These are phyloP conservation scores for Artemia sinica DNA, from an alignment of 2,888 invertebrate species.

Conservation along the genomic window DNA sequence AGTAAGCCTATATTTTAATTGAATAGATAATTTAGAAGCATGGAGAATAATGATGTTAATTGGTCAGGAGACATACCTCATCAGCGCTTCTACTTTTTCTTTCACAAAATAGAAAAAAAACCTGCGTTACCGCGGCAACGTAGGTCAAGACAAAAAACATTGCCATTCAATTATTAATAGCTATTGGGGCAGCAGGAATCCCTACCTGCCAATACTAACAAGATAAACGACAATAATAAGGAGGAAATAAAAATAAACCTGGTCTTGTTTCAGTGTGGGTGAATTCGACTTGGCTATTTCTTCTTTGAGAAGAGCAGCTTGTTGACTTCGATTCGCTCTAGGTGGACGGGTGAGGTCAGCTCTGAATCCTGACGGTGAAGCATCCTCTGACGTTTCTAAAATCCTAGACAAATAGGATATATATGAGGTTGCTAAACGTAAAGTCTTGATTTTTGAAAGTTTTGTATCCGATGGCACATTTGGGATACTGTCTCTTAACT, in stretches of 20 bases:
- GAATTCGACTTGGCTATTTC: neutral
- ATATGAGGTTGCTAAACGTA: slow-evolving; percentile 77
- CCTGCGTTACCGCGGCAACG: too few relatives aligned
- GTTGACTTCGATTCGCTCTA: slow-evolving; percentile 1
- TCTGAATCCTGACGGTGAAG: neutral
- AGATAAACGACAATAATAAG: too few relatives aligned
- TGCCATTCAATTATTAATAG: too few relatives aligned
- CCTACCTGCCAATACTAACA: too few relatives aligned
- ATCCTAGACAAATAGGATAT: slow-evolving; percentile 81
- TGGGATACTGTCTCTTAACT: slow-evolving; percentile 79
- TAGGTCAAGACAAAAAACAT: too few relatives aligned
- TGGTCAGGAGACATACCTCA: too few relatives aligned
- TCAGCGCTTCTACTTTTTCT: too few relatives aligned
- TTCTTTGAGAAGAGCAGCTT: neutral
- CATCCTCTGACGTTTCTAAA: slow-evolving; percentile 59
- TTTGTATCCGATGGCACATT: slow-evolving; percentile 92
- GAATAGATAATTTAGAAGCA: too few relatives aligned
- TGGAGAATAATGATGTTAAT: too few relatives aligned
- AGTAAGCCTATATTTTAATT: too few relatives aligned
- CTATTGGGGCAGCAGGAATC: too few relatives aligned
- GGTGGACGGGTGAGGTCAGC: slow-evolving; percentile 8
- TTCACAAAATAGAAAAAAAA: too few relatives aligned
- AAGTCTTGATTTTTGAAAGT: slow-evolving; percentile 80
- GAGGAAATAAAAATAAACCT: neutral
- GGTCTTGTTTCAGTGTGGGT: neutral